phyloP scores from a whole-genome alignment of 2,113 vertebrate species.

The Seriola quinqueradiata region DNA sequence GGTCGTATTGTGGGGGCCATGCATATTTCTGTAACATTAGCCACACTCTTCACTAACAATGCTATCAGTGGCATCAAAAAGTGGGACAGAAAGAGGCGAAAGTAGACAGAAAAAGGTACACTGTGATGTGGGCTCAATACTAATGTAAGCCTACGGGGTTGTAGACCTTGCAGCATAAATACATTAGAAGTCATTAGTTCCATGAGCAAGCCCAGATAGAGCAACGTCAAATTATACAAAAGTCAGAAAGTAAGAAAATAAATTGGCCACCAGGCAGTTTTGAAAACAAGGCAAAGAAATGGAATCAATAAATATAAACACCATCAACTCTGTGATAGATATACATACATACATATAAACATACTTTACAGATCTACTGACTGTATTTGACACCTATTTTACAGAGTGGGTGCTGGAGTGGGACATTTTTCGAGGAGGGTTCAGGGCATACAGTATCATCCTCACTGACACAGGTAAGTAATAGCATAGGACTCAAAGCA shows the following conservation, averaged over 20 bases:
- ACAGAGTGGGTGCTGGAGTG: conserved; percentile 71
- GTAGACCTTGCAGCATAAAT: conserved; percentile 77
- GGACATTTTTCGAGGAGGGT: conserved; percentile 58
- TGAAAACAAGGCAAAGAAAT: conserved; percentile 77
- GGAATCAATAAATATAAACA: conserved; percentile 84
- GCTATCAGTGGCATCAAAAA: conserved; percentile 54
- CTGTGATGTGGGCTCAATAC: conserved; percentile 60
- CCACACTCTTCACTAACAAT: conserved; percentile 55
- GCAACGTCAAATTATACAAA: conserved; percentile 68
- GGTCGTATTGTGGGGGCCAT: conserved; percentile 61
- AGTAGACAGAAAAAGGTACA: conserved; percentile 54
- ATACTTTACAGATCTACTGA: conserved; percentile 83
- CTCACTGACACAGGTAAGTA: conserved; percentile 70
- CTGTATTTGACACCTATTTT: conserved; percentile 77
- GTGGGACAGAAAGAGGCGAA: conserved; percentile 60
- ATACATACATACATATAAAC: conserved; percentile 87
- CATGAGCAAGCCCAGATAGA: conserved; percentile 62
- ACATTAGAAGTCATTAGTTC: conserved; percentile 73
- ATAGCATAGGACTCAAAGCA: conserved; percentile 78
- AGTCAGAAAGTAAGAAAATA: conserved; percentile 73
- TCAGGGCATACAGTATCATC: conserved; percentile 63
- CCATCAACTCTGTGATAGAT: conserved; percentile 83
- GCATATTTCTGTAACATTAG: conserved; percentile 63
- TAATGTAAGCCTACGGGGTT: conserved; percentile 60
- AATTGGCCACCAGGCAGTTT: conserved; percentile 78